A percentile compares a stretch with the other conserved stretches of the same genome.
These are phyloP conservation scores for Chaunax sp. DNA, from an alignment of 2,797 vertebrate species.

Conservation along the genomic window DNA sequence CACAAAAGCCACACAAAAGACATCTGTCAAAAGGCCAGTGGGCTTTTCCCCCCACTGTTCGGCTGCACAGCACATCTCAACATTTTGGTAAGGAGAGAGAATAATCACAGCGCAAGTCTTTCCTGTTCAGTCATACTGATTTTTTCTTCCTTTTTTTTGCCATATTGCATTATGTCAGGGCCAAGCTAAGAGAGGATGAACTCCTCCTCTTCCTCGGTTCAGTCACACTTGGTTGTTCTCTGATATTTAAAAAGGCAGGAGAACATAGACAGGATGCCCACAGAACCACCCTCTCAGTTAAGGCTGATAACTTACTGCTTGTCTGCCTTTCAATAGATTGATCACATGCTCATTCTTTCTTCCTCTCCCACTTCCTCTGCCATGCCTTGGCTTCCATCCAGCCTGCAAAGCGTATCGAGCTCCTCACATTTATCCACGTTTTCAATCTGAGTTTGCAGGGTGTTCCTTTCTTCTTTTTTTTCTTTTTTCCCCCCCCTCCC, in stretches of 20 bases:
- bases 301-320: constrained; percentile 44
- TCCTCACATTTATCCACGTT: constrained; percentile 92
- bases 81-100: constrained; percentile 28
- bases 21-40: constrained; percentile 50
- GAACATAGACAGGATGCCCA: constrained; percentile 48
- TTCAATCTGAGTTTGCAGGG: constrained; percentile 90
- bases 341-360: constrained; percentile 37
- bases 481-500: constrained; percentile 32
- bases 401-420: constrained; percentile 81
- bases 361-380: constrained; percentile 66
- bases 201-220: constrained; percentile 60
- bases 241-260: constrained; percentile 47
- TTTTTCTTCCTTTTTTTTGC: neutral
- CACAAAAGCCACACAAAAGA: constrained; percentile 48
- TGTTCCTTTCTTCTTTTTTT: constrained; percentile 32
- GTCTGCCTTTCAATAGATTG: constrained; percentile 44
- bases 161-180: constrained; percentile 19
- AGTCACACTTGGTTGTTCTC: constrained; percentile 36
- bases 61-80: constrained; percentile 18
- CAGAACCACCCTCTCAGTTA: constrained; percentile 45
- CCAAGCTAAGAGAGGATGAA: constrained; percentile 41
- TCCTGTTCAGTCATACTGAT: constrained; percentile 28
- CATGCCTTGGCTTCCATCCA: constrained; percentile 81
- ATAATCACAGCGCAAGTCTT: constrained; percentile 32
- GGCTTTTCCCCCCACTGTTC: constrained; percentile 40